Evolutionary conservation across 1,140 invertebrate genomes (phyloP).

Genomic region (Cataglyphis hispanica): DNA sequence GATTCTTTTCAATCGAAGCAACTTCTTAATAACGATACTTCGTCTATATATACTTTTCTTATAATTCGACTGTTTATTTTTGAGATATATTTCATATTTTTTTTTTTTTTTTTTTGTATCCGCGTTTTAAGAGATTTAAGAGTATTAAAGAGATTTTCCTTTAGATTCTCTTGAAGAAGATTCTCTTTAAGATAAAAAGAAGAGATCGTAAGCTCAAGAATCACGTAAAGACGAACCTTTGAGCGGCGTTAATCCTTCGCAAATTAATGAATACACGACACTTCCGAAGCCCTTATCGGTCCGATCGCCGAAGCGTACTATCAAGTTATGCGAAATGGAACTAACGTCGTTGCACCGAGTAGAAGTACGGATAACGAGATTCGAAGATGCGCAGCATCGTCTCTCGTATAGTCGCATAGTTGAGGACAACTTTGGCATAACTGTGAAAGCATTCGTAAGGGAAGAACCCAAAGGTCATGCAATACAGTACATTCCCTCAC

Average conservation of each 20-base stretch:
- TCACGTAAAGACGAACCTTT: constrained; percentile 10
- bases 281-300: constrained; percentile 40
- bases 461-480: constrained; percentile 19
- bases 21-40: background rate
- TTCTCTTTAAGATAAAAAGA: background rate
- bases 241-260: constrained; percentile 9
- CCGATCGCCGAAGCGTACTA: constrained; percentile 55
- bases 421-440: constrained; percentile 37
- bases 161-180: no score
- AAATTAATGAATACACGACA: constrained; percentile 26
- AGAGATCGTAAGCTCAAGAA: background rate
- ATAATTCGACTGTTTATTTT: background rate
- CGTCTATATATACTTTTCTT: background rate
- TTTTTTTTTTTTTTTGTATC: no score
- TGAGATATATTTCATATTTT: background rate
- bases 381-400: constrained; percentile 48
- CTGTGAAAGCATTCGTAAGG: constrained; percentile 15
- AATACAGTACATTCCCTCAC: background rate
- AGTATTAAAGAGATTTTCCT: no score
- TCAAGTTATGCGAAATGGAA: constrained; percentile 68
- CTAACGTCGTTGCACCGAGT: constrained; percentile 54
- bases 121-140: no score
- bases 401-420: constrained; percentile 18
- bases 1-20: background rate
- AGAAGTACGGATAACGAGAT: constrained; percentile 66